Conservation (phyloP, 2,113 vertebrate genomes). For the Naja naja region DNA sequence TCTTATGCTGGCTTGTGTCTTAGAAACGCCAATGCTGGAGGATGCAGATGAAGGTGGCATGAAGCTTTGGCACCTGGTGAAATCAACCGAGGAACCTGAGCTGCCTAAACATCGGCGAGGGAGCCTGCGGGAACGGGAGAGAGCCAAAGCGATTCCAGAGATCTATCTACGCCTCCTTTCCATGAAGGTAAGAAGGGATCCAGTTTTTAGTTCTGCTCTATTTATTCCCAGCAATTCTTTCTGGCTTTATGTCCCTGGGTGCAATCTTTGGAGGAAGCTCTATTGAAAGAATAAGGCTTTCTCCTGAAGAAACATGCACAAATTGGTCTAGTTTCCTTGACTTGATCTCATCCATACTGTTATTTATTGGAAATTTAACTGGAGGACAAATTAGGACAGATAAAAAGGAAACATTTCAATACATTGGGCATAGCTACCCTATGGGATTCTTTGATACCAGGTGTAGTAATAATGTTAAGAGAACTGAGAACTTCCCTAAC, state of each 20-base stretch:
- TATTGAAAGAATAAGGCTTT: neutral
- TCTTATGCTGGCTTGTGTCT: neutral
- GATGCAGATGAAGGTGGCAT: constrained; percentile 97
- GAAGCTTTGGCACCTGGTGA: constrained; percentile 95
- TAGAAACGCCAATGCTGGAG: constrained; percentile 97
- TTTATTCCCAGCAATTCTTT: neutral
- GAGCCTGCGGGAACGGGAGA: constrained; percentile 88
- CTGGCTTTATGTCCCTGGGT: neutral
- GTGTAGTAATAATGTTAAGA: neutral
- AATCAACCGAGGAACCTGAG: constrained; percentile 94
- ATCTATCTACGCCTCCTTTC: constrained; percentile 97
- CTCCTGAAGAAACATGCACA: neutral
- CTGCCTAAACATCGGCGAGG: constrained; percentile 91
- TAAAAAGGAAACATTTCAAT: neutral
- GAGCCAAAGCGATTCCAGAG: constrained; percentile 95
- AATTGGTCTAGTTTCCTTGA: neutral
- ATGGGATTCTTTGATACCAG: neutral
- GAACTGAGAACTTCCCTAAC: neutral
- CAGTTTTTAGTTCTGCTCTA: neutral
- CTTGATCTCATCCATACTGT: neutral
- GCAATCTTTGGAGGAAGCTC: neutral
- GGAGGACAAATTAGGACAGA: neutral
- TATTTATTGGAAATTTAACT: neutral
- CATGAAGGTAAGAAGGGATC: constrained; percentile 84
- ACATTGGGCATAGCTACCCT: neutral